Conservation (phyloP, 2,113 vertebrate species). For the Amia ocellicauda region DNA sequence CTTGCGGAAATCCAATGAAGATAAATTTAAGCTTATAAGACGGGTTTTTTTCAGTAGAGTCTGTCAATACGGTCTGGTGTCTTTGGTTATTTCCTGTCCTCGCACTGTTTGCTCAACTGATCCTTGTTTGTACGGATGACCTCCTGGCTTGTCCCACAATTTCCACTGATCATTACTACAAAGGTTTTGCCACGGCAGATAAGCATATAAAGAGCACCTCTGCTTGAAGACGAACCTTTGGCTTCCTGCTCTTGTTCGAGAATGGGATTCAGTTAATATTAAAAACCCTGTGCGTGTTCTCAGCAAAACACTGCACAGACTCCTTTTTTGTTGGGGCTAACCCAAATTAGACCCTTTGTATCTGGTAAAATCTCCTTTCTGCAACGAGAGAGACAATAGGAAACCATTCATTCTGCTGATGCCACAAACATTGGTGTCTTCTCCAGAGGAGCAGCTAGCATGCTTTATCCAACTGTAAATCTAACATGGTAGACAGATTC, state of each 20-base stretch:
- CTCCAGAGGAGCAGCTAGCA: background rate
- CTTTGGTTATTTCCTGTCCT: slow-evolving; percentile 68
- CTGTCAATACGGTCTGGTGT: slow-evolving; percentile 45
- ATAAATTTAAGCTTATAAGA: slow-evolving; percentile 9
- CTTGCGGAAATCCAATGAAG: slow-evolving; percentile 75
- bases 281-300: slow-evolving; percentile 64
- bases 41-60: slow-evolving; percentile 21
- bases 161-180: slow-evolving; percentile 83
- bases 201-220: slow-evolving; percentile 69
- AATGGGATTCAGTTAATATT: slow-evolving; percentile 53
- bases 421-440: slow-evolving; percentile 43
- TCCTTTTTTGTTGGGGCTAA: slow-evolving; percentile 67
- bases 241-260: slow-evolving; percentile 46
- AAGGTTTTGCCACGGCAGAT: slow-evolving; percentile 77
- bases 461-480: slow-evolving; percentile 5
- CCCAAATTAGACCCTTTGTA: slow-evolving; percentile 73
- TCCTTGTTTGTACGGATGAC: slow-evolving; percentile 68
- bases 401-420: slow-evolving; percentile 80
- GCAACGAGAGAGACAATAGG: slow-evolving; percentile 56
- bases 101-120: slow-evolving; percentile 71
- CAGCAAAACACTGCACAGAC: too few relatives aligned
- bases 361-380: slow-evolving; percentile 68
- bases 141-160: slow-evolving; percentile 63
- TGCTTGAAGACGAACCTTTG: slow-evolving; percentile 60
- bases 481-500: background rate